Conservation (phyloP, 2,113 vertebrate genomes). For the Gulo gulo region DNA sequence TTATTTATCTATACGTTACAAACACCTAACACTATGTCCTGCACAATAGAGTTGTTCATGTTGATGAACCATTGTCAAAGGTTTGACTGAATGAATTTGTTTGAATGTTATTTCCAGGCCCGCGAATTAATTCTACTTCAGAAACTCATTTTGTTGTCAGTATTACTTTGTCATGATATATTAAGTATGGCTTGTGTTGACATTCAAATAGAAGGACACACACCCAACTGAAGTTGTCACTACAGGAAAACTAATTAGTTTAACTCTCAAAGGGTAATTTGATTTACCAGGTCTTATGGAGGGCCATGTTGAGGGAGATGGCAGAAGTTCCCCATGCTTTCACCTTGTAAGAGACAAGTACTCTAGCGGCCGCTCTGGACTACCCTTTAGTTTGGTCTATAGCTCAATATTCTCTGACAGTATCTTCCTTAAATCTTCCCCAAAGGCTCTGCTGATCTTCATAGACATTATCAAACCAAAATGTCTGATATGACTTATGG, state of each 20-base stretch:
- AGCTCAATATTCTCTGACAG: neutral
- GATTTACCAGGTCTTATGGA: neutral
- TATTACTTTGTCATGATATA: conserved; percentile 2
- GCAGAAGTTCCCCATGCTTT: neutral
- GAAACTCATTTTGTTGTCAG: neutral
- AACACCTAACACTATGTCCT: neutral
- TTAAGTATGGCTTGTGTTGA: neutral
- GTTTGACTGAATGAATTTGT: neutral
- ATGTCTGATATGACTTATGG: neutral
- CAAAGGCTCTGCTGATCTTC: neutral
- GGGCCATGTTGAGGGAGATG: neutral
- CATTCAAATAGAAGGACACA: neutral
- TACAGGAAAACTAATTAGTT: neutral
- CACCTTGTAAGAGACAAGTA: neutral
- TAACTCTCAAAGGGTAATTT: neutral
- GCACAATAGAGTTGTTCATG: neutral
- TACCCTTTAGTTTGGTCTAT: neutral
- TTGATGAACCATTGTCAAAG: neutral
- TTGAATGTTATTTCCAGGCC: neutral
- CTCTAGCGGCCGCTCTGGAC: neutral
- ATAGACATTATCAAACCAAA: neutral
- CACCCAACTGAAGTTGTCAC: neutral
- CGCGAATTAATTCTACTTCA: conserved; percentile 19
- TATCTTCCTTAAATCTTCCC: neutral
- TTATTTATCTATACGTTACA: neutral